These are phyloP conservation scores for Anas platyrhynchos DNA, from an alignment of 2,113 vertebrate genomes.

Conservation along the genomic window DNA sequence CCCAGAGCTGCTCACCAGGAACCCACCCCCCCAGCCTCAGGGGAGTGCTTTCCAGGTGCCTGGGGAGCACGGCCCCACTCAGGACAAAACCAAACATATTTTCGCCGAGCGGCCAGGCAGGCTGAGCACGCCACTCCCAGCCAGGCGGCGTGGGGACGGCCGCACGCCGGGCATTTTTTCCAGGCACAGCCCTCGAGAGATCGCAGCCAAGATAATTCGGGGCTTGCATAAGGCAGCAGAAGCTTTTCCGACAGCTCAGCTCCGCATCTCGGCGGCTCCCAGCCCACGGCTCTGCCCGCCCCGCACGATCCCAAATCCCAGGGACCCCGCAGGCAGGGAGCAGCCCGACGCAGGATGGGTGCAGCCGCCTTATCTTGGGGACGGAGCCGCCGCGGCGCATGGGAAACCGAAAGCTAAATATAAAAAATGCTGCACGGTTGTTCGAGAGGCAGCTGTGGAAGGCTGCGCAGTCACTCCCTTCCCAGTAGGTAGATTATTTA, in stretches of 20 bases:
- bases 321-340: background rate
- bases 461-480: background rate
- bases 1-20: background rate
- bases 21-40: background rate
- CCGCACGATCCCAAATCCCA: background rate
- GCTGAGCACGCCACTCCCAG: background rate
- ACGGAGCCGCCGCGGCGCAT: background rate
- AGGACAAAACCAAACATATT: background rate
- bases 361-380: background rate
- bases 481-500: background rate
- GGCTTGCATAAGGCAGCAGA: background rate
- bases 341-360: background rate
- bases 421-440: background rate
- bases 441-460: background rate
- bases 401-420: slow-evolving; percentile 46
- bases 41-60: background rate
- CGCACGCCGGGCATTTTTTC: background rate
- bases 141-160: background rate
- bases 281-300: too few species aligned
- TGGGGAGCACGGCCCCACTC: accelerated
- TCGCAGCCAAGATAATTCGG: background rate
- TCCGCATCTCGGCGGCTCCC: background rate
- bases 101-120: background rate
- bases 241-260: background rate
- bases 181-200: background rate